Evolutionary conservation across 2,888 invertebrate genomes (phyloP), one percentile per base, ranked within the genome.

Genomic region (Bellardia pandia): DNA sequence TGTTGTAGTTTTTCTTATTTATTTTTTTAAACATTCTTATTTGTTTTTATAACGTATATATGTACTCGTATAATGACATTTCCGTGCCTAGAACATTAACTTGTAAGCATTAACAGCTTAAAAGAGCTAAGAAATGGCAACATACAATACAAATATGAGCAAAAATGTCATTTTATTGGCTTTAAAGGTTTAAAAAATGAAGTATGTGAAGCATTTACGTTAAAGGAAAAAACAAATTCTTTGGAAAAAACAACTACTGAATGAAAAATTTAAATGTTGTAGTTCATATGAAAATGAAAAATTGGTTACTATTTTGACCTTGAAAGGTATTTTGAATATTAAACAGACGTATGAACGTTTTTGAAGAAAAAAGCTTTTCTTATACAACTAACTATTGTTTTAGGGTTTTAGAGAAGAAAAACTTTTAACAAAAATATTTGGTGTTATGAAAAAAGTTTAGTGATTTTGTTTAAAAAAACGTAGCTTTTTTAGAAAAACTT

Each of bases 31-130:
- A 23, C 9, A 53, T 56, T 77, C 16, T 64, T 64, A 1, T 9
- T 56, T 84, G 66, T n/a, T 66, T 62, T 76, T 60, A 33, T 6
- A 23, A 23, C 23, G 23, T 23, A 23, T 23, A 1, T 23, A 23
- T 23, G 23, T 23, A 23, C 45, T 48, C 23, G 23, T 76, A 68
- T 77, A 86, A 86, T 86, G 83, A 83, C 79, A 84, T 84, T 76
- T 86, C 74, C 80, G 83, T 84, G 86, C 83, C 71, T 60, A 75
- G 86, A 83, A 79, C 83, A 72, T 86, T 83, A 86, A 86, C 56
- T 69, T 58, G 53, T 62, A 45, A 45, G 45, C 13, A 16, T 37
- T 42, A 71, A 42, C 13, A 37, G 64, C 51, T 60, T 30, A 81
- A 58, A 69, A 23, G 23, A 23, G n/a, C 62, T 37, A 23, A 23